Percentiles rank a stretch among this genome's conserved stretches.
phyloP scores from a whole-genome alignment of 2,113 vertebrate genomes.

The Urocolius indicus region DNA sequence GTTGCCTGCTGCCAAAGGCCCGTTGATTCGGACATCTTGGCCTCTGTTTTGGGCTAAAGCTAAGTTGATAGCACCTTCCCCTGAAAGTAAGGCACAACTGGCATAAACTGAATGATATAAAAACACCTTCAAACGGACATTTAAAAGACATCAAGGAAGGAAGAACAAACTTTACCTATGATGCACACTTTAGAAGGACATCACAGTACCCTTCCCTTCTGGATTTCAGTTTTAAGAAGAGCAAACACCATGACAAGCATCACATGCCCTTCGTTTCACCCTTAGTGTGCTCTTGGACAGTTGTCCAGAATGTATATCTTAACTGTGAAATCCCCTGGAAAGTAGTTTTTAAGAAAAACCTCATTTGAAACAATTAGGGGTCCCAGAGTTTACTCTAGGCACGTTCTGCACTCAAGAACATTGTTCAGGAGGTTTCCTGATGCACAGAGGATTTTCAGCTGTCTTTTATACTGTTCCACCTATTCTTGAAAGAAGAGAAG shows the following conservation, averaged over 20 bases:
- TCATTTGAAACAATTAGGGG: neutral
- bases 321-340: neutral
- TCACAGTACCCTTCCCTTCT: neutral
- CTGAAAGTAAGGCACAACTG: conserved; percentile 57
- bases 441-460: neutral
- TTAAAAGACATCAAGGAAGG: neutral
- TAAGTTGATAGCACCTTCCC: conserved; percentile 96
- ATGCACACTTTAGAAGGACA: fast-evolving
- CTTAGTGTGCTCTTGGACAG: neutral
- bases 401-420: neutral
- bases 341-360: neutral
- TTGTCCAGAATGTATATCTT: neutral
- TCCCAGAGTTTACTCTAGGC: no score
- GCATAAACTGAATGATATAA: neutral
- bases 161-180: neutral
- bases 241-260: neutral
- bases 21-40: conserved; percentile 94
- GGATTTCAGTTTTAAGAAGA: neutral
- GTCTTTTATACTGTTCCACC: neutral
- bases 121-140: neutral
- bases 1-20: conserved; percentile 86
- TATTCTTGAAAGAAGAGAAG: neutral
- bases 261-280: neutral
- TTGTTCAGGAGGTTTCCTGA: neutral
- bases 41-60: conserved; percentile 88